These are phyloP conservation scores for Melikaiella ostensackeni DNA, from an alignment of 2,888 invertebrate species.

Conservation along the genomic window DNA sequence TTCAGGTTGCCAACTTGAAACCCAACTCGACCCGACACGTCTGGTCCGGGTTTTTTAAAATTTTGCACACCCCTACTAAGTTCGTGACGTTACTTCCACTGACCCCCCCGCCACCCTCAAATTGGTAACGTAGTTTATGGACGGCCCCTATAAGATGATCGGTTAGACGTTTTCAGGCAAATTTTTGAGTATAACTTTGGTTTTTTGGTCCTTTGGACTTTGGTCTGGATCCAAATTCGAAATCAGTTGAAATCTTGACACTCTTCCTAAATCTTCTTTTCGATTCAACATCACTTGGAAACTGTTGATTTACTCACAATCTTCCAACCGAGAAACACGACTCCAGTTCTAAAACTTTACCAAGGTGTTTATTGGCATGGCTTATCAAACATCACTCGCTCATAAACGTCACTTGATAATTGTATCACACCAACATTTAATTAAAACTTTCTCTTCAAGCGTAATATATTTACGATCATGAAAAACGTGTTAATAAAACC, in stretches of 20 bases:
- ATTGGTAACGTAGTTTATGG: no score
- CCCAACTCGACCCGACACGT: no score
- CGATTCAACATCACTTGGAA: neutral
- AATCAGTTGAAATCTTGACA: neutral
- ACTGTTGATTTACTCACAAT: neutral
- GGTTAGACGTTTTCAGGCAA: no score
- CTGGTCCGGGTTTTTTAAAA: no score
- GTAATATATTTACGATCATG: conserved; percentile 55
- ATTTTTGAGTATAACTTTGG: no score
- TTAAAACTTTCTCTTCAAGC: conserved; percentile 61
- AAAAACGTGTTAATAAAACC: conserved; percentile 53
- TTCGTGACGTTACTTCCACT: no score
- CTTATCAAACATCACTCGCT: conserved; percentile 32
- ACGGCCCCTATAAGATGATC: no score
- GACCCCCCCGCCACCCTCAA: no score
- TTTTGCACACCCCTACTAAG: no score
- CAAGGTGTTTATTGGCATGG: conserved; percentile 30
- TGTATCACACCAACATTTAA: conserved; percentile 57
- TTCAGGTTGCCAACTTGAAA: no score
- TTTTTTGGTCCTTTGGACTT: no score
- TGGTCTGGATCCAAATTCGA: no score
- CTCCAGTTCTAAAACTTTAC: conserved; percentile 6
- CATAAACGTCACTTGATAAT: conserved; percentile 58
- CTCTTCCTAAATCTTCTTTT: neutral
- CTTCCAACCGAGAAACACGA: neutral